phyloP scores from a whole-genome alignment of 2,797 vertebrate genomes.

The Microctenopoma steveboyesi region DNA sequence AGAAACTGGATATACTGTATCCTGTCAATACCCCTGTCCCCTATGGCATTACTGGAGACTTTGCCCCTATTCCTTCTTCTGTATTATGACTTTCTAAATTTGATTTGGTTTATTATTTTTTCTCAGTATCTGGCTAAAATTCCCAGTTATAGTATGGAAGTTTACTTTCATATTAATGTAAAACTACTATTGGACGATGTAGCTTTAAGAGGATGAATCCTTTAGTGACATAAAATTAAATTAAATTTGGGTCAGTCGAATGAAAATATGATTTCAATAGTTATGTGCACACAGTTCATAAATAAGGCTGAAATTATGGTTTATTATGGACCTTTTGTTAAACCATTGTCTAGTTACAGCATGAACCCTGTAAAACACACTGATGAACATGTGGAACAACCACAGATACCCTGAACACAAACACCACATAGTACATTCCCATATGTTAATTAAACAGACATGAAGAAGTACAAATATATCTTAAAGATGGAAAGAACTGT shows the following conservation, averaged over 20 bases:
- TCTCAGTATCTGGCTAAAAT: not conserved
- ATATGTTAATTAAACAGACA: constrained; percentile 14
- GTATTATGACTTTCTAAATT: not conserved
- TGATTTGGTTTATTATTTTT: not conserved
- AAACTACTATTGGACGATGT: not conserved
- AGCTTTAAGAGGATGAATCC: too few species aligned
- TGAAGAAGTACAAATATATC: constrained; percentile 9
- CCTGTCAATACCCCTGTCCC: not conserved
- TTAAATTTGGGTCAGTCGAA: not conserved
- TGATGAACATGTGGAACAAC: constrained; percentile 13
- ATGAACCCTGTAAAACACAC: constrained; percentile 16
- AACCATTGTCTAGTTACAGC: not conserved
- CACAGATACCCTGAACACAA: constrained; percentile 11
- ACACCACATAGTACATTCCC: constrained; percentile 20
- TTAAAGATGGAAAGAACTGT: constrained; percentile 32
- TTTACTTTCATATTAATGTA: not conserved
- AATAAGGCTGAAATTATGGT: not conserved
- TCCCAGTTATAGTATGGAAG: too few species aligned
- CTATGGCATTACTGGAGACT: not conserved
- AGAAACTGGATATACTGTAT: not conserved
- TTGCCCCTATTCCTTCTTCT: not conserved
- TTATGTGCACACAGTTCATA: not conserved
- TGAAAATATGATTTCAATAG: not conserved
- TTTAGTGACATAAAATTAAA: too few species aligned
- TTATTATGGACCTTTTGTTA: too few species aligned